phyloP scores from a whole-genome alignment of 1,140 invertebrate species.

The Aleiodes sp. region DNA sequence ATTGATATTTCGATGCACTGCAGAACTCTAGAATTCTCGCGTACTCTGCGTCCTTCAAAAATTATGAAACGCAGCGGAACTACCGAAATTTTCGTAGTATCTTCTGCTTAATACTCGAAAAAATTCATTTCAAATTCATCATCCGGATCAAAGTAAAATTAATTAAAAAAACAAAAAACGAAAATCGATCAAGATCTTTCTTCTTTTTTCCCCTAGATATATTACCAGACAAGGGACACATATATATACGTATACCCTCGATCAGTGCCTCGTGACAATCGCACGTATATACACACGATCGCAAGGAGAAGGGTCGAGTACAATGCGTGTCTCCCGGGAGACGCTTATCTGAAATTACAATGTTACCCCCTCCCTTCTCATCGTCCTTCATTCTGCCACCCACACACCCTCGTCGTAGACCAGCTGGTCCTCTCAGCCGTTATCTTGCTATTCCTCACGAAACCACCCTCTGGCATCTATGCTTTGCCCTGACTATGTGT shows the following conservation, averaged over 20 bases:
- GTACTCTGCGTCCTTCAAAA: too few relatives aligned
- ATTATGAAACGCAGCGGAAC: too few relatives aligned
- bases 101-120: too few relatives aligned
- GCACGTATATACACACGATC: conserved; percentile 6
- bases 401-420: conserved; percentile 19
- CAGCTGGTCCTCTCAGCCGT: conserved; percentile 35
- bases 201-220: background rate
- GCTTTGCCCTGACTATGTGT: conserved; percentile 15
- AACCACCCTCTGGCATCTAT: conserved; percentile 12
- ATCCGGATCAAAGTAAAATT: too few relatives aligned
- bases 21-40: too few relatives aligned
- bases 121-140: too few relatives aligned
- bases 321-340: conserved; percentile 64
- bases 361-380: conserved; percentile 47
- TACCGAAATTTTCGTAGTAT: too few relatives aligned
- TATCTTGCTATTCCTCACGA: conserved; percentile 18
- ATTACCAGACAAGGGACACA: conserved; percentile 8
- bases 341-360: conserved; percentile 62
- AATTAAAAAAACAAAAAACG: too few relatives aligned
- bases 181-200: background rate
- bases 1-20: too few relatives aligned
- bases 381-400: background rate
- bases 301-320: conserved; percentile 35
- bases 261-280: conserved; percentile 17
- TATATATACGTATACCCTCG: conserved; percentile 1